Evolutionary conservation across 92 coral and sea anemone genomes (phyloP).

Genomic region (Porites evermanni): DNA sequence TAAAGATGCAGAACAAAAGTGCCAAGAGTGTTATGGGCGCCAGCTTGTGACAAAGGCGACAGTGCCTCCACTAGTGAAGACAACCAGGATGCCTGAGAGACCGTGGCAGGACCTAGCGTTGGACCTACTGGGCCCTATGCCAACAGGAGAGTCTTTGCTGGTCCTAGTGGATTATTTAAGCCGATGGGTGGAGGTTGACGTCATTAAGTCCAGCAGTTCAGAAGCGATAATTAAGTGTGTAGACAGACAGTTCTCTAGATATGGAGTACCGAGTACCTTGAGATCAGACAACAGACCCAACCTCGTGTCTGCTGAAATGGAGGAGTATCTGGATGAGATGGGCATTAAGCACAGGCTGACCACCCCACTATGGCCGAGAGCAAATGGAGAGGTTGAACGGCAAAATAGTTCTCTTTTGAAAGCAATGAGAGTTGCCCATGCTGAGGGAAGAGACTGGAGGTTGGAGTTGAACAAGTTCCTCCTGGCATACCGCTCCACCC

Average conservation of each 20-base stretch:
- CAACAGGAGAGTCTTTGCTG: not conserved
- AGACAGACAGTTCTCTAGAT: no score
- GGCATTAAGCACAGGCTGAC: not conserved
- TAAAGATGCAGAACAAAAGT: no score
- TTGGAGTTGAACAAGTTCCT: no score
- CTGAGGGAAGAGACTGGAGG: no score
- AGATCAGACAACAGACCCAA: no score
- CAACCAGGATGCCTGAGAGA: not conserved
- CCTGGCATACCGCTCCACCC: no score
- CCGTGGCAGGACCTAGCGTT: not conserved
- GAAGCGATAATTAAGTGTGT: no score
- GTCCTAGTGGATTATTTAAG: not conserved
- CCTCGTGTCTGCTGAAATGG: not conserved
- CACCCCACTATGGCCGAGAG: not conserved
- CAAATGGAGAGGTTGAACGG: no score
- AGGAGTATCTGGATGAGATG: not conserved
- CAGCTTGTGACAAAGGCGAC: slow-evolving; percentile 2
- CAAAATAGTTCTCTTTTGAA: no score
- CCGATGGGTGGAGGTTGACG: not conserved
- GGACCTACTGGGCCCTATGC: not conserved
- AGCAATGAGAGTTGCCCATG: no score
- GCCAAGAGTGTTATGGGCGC: no score
- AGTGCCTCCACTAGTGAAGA: not conserved
- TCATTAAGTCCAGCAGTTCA: not conserved
- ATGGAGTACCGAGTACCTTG: no score